Base-by-base conservation (phyloP, 2,888 invertebrate genomes). In the Limnephilus auricula region DNA sequence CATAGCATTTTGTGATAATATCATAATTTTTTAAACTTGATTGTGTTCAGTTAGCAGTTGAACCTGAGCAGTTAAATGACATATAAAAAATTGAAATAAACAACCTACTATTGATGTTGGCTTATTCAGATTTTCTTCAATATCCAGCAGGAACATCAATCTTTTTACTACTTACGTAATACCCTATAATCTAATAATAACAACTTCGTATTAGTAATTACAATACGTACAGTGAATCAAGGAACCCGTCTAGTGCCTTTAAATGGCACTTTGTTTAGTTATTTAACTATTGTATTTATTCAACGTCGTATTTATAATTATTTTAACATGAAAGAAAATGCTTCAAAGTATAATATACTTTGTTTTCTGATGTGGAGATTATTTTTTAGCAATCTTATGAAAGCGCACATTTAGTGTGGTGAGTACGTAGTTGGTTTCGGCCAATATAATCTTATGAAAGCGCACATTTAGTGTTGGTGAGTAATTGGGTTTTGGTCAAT, bases 321-420 rank as follows among this genome's bases (percentile, higher is more conserved):
- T 65, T 65, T 65, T 25, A 65, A 65, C n/a, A 65, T 65, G 9
- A 65, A 65, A 65, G 65, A 25, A 65, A 65, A 65, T 9, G n/a
- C 25, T n/a, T 65, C 0, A 65, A 65, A 65, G 45, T 15, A 45
- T 45, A 15, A 45, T 45, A 15, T 45, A 45, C 65, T 9, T 65
- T 65, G 25, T 65, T 65, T 65, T 65, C 65, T 9, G 25, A 25
- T n/a, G 65, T 65, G 45, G 85, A 85, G 85, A 85, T 85, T 85
- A 85, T 85, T 85, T 85, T 85, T 32, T 37, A 83, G 40, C n/a
- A 80, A 9, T 30, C n/a, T 85, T 85, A 45, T 45, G 85, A 85
- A 45, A 85, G 30, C 85, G 85, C 85, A 85, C 85, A 45, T 85
- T 37, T 84, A 40, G 45, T 83, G 10, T 34, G 25, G 65, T 32